These are phyloP conservation scores for Crossocerus cetratus DNA, from an alignment of 2,888 invertebrate species.

Conservation along the genomic window DNA sequence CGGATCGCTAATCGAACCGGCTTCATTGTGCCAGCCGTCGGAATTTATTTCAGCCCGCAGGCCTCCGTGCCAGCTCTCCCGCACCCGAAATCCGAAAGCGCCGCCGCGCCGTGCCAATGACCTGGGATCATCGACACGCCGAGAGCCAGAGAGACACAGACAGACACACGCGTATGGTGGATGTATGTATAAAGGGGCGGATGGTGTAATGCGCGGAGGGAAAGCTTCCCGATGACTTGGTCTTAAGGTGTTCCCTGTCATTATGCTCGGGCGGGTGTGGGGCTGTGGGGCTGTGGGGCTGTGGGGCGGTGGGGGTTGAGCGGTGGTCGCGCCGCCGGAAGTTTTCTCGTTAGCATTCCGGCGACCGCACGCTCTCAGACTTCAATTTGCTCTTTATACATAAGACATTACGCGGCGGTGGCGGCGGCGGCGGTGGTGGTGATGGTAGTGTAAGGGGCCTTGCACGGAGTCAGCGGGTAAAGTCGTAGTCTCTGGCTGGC, in stretches of 20 bases:
- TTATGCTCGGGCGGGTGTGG: neutral
- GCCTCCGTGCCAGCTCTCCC: constrained; percentile 12
- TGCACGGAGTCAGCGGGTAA: neutral
- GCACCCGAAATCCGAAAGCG: no score
- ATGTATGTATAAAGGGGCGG: no score
- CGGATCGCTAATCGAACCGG: constrained; percentile 15
- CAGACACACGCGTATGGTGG: no score
- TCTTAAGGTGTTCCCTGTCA: neutral
- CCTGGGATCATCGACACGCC: no score
- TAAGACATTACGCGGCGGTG: constrained; percentile 56
- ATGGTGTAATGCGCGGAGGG: neutral
- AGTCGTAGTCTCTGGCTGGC: neutral
- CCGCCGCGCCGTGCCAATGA: no score
- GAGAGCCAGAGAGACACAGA: no score
- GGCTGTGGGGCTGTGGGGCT: neutral
- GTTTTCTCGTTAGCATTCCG: constrained; percentile 61
- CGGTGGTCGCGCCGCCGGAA: constrained; percentile 33
- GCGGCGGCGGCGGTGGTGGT: no score
- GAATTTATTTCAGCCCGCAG: constrained; percentile 22
- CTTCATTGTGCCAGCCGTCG: neutral
- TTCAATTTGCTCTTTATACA: constrained; percentile 63
- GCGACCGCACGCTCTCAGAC: constrained; percentile 43
- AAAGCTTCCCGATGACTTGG: constrained; percentile 7
- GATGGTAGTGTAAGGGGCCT: neutral
- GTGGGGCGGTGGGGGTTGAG: neutral